phyloP scores from a whole-genome alignment of 2,888 invertebrate genomes.

The Anodontia alba region DNA sequence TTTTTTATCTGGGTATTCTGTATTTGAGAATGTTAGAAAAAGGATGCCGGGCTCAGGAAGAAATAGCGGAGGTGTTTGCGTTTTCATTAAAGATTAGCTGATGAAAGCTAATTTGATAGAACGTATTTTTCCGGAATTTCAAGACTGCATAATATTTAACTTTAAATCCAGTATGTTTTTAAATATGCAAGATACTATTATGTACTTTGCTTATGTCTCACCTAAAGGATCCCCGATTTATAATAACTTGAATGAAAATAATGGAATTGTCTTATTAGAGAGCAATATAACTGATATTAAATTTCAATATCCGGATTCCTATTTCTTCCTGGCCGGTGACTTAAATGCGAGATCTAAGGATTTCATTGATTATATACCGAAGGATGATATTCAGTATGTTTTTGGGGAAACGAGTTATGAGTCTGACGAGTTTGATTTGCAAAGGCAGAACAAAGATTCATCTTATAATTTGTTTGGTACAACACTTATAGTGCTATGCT shows the following conservation, averaged over 20 bases:
- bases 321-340: constrained; percentile 39
- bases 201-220: constrained; percentile 21
- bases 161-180: constrained; percentile 20
- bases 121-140: constrained; percentile 18
- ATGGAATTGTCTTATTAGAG: constrained; percentile 34
- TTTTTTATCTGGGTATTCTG: constrained; percentile 17
- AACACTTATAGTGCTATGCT: constrained; percentile 28
- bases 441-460: constrained; percentile 26
- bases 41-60: constrained; percentile 10
- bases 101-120: constrained; percentile 10
- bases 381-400: constrained; percentile 27
- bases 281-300: constrained; percentile 28
- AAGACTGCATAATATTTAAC: constrained; percentile 22
- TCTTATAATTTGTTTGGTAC: constrained; percentile 25
- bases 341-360: constrained; percentile 37
- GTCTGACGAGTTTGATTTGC: constrained; percentile 21
- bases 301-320: constrained; percentile 19
- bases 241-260: constrained; percentile 18
- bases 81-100: constrained; percentile 25
- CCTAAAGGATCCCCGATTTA: constrained; percentile 38
- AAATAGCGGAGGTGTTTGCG: constrained; percentile 28
- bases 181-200: constrained; percentile 21
- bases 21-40: constrained; percentile 24
- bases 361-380: constrained; percentile 32
- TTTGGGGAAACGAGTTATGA: constrained; percentile 28